phyloP scores from a whole-genome alignment of 2,888 invertebrate genomes.

The Allophyes oxyacanthae region DNA sequence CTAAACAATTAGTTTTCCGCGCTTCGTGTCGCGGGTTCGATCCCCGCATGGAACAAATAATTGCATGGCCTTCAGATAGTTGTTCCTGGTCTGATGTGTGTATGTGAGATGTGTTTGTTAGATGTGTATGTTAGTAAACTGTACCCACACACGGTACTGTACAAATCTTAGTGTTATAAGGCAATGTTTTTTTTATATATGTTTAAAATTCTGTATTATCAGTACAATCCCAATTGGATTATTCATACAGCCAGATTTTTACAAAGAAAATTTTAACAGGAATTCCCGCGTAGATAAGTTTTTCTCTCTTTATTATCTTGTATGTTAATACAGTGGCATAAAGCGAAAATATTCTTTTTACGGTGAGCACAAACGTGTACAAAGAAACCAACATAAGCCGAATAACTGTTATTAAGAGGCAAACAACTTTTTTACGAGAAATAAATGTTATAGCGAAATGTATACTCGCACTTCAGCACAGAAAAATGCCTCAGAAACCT shows the following conservation, averaged over 20 bases:
- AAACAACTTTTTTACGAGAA: constrained; percentile 60
- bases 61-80: too few species aligned
- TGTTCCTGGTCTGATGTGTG: too few species aligned
- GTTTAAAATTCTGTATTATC: too few species aligned
- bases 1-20: too few species aligned
- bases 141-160: too few species aligned
- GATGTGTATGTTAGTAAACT: too few species aligned
- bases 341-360: constrained; percentile 48
- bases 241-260: constrained; percentile 24
- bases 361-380: constrained; percentile 50
- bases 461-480: constrained; percentile 38
- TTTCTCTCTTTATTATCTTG: constrained; percentile 43
- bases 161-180: too few species aligned
- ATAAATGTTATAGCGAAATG: constrained; percentile 54
- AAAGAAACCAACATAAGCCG: constrained; percentile 54
- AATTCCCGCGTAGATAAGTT: constrained; percentile 26
- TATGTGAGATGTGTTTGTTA: too few species aligned
- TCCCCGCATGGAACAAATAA: too few species aligned
- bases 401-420: constrained; percentile 56
- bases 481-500: constrained; percentile 41
- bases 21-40: too few species aligned
- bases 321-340: constrained; percentile 51
- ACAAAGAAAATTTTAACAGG: constrained; percentile 27
- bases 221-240: not conserved
- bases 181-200: too few species aligned